phyloP scores from a whole-genome alignment of 2,113 vertebrate genomes.

The Brachirus orientalis region DNA sequence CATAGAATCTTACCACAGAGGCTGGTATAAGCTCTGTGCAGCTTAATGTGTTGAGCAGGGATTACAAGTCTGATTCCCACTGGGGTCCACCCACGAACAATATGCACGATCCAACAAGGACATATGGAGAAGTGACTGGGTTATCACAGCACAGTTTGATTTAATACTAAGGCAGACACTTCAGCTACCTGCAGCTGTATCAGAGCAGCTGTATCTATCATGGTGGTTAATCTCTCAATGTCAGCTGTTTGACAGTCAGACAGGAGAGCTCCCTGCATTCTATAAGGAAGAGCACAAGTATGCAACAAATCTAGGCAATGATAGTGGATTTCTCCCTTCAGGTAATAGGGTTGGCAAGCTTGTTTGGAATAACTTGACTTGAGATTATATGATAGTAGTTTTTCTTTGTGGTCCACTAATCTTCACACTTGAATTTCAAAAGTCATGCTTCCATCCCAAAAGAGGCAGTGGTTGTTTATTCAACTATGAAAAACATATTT shows the following conservation, averaged over 20 bases:
- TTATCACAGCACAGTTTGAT: constrained; percentile 7
- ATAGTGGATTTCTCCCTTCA: not conserved
- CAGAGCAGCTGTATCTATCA: constrained; percentile 1
- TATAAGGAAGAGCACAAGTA: not conserved
- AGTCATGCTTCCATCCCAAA: not conserved
- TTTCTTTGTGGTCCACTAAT: not conserved
- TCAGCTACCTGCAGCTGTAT: not conserved
- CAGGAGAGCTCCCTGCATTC: constrained; percentile 1
- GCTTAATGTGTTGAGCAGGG: not conserved
- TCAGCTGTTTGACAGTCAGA: constrained; percentile 8
- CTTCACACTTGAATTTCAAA: not conserved
- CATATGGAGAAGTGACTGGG: not conserved
- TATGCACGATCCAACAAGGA: constrained; percentile 12
- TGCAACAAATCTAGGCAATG: constrained; percentile 10
- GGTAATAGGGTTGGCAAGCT: not conserved
- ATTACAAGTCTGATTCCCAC: constrained; percentile 5
- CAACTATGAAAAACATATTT: too few species aligned
- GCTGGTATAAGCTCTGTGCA: not conserved
- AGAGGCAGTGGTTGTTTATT: too few species aligned
- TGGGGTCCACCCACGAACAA: constrained; percentile 1
- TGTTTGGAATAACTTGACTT: constrained; percentile 8
- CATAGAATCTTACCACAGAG: not conserved
- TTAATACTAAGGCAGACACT: not conserved
- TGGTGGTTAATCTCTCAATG: not conserved
- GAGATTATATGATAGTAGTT: too few species aligned